phyloP scores from a whole-genome alignment of 2,888 invertebrate genomes.

The Nomada goodeniana region DNA sequence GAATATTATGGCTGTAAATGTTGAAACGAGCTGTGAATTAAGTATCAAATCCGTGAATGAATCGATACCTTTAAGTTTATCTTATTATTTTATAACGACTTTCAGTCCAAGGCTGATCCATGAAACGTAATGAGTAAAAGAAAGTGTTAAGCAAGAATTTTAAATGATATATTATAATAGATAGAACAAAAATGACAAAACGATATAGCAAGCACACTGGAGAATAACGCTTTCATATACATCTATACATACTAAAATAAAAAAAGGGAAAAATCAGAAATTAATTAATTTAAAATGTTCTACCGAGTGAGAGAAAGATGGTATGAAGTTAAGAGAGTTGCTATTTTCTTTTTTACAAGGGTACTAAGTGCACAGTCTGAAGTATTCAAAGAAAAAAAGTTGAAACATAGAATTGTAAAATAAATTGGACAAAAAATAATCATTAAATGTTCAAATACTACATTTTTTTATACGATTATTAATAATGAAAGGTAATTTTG shows the following conservation, averaged over 20 bases:
- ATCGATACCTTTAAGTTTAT: slow-evolving; percentile 50
- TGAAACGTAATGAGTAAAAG: slow-evolving; percentile 55
- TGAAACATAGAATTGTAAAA: slow-evolving; percentile 40
- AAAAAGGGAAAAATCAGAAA: slow-evolving; percentile 41
- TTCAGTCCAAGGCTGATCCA: slow-evolving; percentile 38
- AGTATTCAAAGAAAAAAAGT: slow-evolving; percentile 39
- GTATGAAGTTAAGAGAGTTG: slow-evolving; percentile 43
- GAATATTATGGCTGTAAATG: slow-evolving; percentile 38
- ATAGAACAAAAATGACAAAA: slow-evolving; percentile 30
- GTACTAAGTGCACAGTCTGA: slow-evolving; percentile 32
- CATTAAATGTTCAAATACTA: slow-evolving; percentile 14
- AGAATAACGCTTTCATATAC: slow-evolving; percentile 53
- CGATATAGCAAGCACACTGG: slow-evolving; percentile 12
- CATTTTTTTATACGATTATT: slow-evolving; percentile 28
- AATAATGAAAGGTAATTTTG: slow-evolving; percentile 38
- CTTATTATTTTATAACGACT: slow-evolving; percentile 47
- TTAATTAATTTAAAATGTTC: slow-evolving; percentile 69
- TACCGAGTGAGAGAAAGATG: slow-evolving; percentile 64
- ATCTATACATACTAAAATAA: slow-evolving; percentile 14
- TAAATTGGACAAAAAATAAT: slow-evolving; percentile 34
- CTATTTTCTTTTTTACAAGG: slow-evolving; percentile 46
- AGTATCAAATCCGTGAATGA: slow-evolving; percentile 35
- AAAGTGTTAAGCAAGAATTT: slow-evolving; percentile 45
- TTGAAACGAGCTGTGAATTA: slow-evolving; percentile 48
- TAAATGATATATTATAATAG: slow-evolving; percentile 63